Conservation (phyloP, 1,140 invertebrate species). For the Brachionus manjavacas region DNA sequence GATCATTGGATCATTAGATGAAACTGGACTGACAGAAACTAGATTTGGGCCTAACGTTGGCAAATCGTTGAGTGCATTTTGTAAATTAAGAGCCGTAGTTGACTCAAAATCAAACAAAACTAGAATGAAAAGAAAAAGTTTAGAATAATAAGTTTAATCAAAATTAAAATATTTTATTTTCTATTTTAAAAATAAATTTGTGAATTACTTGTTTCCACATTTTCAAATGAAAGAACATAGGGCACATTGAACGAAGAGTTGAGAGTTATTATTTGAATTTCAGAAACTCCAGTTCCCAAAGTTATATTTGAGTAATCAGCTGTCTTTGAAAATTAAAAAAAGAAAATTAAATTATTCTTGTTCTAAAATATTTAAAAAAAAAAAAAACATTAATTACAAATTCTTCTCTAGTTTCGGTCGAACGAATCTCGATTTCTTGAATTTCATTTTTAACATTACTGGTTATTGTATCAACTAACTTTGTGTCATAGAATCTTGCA, state of each 20-base stretch:
- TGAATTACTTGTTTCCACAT: slow-evolving; percentile 18
- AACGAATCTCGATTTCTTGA: slow-evolving; percentile 29
- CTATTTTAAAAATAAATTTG: no score
- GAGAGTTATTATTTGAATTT: not conserved
- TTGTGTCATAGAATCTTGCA: not conserved
- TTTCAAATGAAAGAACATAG: slow-evolving; percentile 2
- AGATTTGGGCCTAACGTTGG: slow-evolving; percentile 8
- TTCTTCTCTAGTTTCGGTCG: not conserved
- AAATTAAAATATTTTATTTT: no score
- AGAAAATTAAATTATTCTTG: no score
- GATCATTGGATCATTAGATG: not conserved
- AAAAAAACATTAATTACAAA: no score
- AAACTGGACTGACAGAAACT: not conserved
- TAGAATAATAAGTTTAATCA: no score
- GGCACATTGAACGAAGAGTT: not conserved
- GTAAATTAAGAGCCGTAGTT: not conserved
- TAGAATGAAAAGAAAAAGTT: not conserved
- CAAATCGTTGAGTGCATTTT: slow-evolving; percentile 27
- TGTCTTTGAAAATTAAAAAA: no score
- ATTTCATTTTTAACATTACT: slow-evolving; percentile 31
- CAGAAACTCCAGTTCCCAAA: not conserved
- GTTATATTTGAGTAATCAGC: not conserved
- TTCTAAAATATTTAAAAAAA: no score
- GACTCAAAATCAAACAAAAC: slow-evolving; percentile 8
- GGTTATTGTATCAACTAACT: not conserved